Percentiles rank a stretch among this genome's conserved stretches.
Conservation (phyloP, 2,113 vertebrate genomes). For the Aphyosemion australe region DNA sequence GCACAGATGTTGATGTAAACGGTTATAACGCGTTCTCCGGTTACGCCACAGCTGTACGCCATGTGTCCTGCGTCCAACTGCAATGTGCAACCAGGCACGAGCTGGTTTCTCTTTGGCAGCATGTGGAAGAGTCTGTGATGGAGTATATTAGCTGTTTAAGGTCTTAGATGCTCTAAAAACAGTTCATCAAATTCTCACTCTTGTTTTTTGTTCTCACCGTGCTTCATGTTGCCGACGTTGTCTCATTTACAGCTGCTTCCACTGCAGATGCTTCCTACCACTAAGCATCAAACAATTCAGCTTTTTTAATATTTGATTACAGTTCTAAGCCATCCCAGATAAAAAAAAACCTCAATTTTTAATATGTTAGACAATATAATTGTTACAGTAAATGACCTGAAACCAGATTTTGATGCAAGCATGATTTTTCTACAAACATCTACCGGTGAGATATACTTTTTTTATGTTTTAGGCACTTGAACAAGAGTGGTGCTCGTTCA, state of each 20-base stretch:
- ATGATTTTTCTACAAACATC: not conserved
- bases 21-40: constrained; percentile 37
- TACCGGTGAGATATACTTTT: constrained; percentile 8
- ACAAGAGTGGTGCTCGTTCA: constrained; percentile 31
- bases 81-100: constrained; percentile 28
- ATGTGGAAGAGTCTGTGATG: constrained; percentile 38
- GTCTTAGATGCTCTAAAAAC: constrained; percentile 16
- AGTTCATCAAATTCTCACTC: constrained; percentile 34
- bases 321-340: not conserved
- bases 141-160: constrained; percentile 31
- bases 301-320: not conserved
- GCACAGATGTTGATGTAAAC: constrained; percentile 35
- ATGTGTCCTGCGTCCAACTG: constrained; percentile 51
- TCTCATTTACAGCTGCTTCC: constrained; percentile 19
- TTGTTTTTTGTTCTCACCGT: constrained; percentile 5
- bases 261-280: constrained; percentile 3
- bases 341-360: not conserved
- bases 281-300: constrained; percentile 8
- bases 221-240: constrained; percentile 11
- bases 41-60: constrained; percentile 52
- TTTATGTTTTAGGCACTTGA: constrained; percentile 23
- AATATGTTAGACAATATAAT: not conserved
- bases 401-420: not conserved
- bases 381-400: not conserved
- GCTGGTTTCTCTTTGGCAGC: constrained; percentile 14